Evolutionary conservation across 1,140 invertebrate genomes (phyloP).

Genomic region (Drosophila guanche): DNA sequence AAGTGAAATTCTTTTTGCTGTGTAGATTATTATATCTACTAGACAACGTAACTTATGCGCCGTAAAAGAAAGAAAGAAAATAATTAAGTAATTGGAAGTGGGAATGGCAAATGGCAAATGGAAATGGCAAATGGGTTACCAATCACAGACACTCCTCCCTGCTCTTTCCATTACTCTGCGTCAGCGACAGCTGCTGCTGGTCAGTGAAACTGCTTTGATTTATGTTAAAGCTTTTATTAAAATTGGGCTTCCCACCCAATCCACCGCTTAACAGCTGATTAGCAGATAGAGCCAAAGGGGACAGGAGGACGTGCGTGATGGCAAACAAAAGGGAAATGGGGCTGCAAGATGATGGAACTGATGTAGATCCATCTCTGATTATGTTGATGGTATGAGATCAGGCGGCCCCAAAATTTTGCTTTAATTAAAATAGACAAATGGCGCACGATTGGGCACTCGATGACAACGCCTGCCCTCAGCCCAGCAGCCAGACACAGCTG

Average conservation of each 20-base stretch:
- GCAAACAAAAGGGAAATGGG: conserved; percentile 27
- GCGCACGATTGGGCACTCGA: conserved; percentile 76
- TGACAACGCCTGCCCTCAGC: conserved; percentile 25
- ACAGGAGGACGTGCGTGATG: conserved; percentile 55
- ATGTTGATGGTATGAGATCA: conserved; percentile 28
- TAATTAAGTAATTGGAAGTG: conserved; percentile 72
- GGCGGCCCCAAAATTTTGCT: conserved; percentile 45
- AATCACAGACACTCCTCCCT: conserved; percentile 34
- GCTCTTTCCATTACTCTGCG: background rate
- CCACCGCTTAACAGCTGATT: conserved; percentile 57
- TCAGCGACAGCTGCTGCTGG: conserved; percentile 68
- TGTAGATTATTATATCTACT: too few relatives aligned
- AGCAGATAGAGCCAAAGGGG: conserved; percentile 42
- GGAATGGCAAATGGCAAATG: conserved; percentile 60
- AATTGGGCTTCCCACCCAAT: conserved; percentile 37
- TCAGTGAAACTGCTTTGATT: conserved; percentile 66
- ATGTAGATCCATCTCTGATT: background rate
- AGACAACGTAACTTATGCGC: too few relatives aligned
- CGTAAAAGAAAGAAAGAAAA: conserved; percentile 1
- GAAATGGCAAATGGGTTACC: conserved; percentile 56
- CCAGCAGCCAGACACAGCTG: conserved; percentile 46
- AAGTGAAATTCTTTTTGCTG: too few relatives aligned
- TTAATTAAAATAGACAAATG: conserved; percentile 82
- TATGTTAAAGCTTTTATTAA: conserved; percentile 75
- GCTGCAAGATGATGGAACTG: conserved; percentile 21